These are phyloP conservation scores for Rhyzopertha dominica DNA, from an alignment of 1,140 invertebrate species.

Conservation along the genomic window DNA sequence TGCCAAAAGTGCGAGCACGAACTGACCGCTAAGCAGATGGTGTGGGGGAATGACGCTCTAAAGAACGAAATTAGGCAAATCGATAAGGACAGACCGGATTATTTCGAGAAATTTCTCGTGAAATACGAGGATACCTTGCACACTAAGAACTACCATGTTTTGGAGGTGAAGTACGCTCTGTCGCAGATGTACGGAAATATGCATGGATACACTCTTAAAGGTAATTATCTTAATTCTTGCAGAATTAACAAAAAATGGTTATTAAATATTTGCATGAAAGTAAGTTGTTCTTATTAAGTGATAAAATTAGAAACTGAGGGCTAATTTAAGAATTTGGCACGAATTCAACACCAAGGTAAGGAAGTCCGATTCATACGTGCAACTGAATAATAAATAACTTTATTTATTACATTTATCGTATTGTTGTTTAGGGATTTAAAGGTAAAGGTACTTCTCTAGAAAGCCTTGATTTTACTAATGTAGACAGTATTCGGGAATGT, in stretches of 20 bases:
- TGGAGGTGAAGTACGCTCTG: constrained; percentile 62
- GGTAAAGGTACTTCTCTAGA: too few species aligned
- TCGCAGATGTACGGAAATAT: constrained; percentile 60
- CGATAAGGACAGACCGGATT: constrained; percentile 49
- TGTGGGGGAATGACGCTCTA: constrained; percentile 55
- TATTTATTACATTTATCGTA: too few species aligned
- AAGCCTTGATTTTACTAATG: too few species aligned
- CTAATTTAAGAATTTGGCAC: too few species aligned
- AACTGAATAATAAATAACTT: too few species aligned
- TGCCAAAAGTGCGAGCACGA: constrained; percentile 57
- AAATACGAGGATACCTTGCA: constrained; percentile 56
- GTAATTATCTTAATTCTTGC: constrained; percentile 40
- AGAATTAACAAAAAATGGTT: background rate
- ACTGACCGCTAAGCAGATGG: constrained; percentile 52
- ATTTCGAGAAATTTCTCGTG: constrained; percentile 58
- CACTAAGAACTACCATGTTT: constrained; percentile 57
- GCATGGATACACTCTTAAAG: constrained; percentile 47
- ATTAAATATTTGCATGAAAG: too few species aligned
- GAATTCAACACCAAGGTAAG: too few species aligned
- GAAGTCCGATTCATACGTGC: too few species aligned
- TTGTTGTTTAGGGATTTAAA: too few species aligned
- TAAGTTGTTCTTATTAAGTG: too few species aligned
- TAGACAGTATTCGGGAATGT: too few species aligned
- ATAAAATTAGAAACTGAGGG: too few species aligned
- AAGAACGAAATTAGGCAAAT: constrained; percentile 56